phyloP scores from a whole-genome alignment of 2,888 invertebrate species.

The Hofmannophila pseudospretella region DNA sequence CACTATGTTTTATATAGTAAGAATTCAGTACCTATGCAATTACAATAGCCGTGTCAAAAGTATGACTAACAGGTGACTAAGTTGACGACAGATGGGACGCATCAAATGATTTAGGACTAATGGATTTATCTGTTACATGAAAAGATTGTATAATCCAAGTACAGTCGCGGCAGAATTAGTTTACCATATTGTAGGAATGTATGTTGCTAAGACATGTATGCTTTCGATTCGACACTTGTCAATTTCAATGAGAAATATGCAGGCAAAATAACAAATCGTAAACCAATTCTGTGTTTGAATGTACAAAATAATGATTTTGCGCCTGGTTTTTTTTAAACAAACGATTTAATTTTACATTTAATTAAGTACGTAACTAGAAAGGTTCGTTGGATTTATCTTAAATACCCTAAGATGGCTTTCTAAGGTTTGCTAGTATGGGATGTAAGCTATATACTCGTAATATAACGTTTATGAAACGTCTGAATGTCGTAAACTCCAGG shows the following conservation, averaged over 20 bases:
- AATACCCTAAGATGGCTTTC: no score
- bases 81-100: constrained; percentile 42
- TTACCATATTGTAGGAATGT: constrained; percentile 10
- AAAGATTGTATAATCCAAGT: constrained; percentile 15
- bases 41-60: constrained; percentile 34
- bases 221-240: no score
- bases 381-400: no score
- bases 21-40: no score
- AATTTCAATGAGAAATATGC: neutral
- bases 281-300: constrained; percentile 44
- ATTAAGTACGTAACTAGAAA: no score
- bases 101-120: constrained; percentile 43
- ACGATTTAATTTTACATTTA: neutral
- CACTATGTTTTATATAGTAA: no score
- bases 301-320: constrained; percentile 35
- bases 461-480: no score
- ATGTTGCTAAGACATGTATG: no score
- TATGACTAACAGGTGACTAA: constrained; percentile 40
- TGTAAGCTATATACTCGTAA: no score
- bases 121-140: constrained; percentile 24
- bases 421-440: no score
- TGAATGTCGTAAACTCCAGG: constrained; percentile 37
- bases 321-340: constrained; percentile 27
- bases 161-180: constrained; percentile 39
- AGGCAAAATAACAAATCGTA: constrained; percentile 14